Evolutionary conservation across 2,888 invertebrate genomes (phyloP), one percentile per base, ranked within the genome.

Genomic region (Eueremaeus valkanovi): DNA sequence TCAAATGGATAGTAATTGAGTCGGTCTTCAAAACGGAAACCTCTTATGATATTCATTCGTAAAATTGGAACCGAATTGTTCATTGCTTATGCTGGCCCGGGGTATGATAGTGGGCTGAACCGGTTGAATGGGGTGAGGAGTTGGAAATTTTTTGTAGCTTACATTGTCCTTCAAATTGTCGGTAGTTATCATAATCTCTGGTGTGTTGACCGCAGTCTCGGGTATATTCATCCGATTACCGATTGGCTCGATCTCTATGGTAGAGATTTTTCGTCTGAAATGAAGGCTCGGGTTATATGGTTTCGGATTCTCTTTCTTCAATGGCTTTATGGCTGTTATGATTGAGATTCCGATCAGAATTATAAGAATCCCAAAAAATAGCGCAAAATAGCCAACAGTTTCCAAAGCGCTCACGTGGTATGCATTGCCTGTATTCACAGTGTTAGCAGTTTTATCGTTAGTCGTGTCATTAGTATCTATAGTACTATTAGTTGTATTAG

Each of bases 131-230:
- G 24, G 27, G 11, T 42, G 16, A 42, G 68, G 68, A n/a, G 13
- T 8, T 24, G 18, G 18, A 42, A n/a, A 42, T 24, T 68, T 68
- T 11, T 27, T 68, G n/a, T 68, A 68, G 24, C n/a, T 68, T 0
- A 68, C 68, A n/a, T 63, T 63, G 2, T 68, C 42, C 1, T 42
- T 36, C 0, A 68, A 42, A 11, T 21, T 42, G 8, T 68, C 68
- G 1, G 68, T 40, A 24, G 68, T 68, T 9, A 68, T 68, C 68
- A 68, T 68, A 68, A 68, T 68, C 24, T 68, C 68, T 24, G 68
- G 68, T 42, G 21, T 68, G 9, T n/a, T 42, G 27, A 68, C 21
- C 1, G 21, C 9, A 16, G 27, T 68, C 11, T 68, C 68, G 13
- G 36, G 21, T 6, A 33, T 18, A 42, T 3, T 5, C 8, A 40